phyloP scores from a whole-genome alignment of 2,113 vertebrate genomes.

The Strix uralensis region DNA sequence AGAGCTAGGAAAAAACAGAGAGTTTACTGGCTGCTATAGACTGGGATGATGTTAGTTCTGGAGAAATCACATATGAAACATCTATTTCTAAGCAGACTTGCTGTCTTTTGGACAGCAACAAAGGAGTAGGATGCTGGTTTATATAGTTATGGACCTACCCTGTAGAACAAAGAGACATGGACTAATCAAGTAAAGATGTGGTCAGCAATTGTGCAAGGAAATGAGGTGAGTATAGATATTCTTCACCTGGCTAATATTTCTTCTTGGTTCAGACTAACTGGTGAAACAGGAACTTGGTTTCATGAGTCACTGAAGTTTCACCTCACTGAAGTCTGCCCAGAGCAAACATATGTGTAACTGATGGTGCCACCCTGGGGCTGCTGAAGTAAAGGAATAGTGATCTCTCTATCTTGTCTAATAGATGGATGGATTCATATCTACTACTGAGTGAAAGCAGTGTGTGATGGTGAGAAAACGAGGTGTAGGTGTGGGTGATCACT shows the following conservation, averaged over 20 bases:
- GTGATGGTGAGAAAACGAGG: neutral
- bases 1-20: neutral
- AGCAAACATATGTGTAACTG: neutral
- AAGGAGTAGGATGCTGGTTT: neutral
- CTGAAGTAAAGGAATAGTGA: neutral
- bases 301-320: neutral
- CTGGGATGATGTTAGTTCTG: neutral
- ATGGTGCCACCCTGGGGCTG: neutral
- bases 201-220: neutral
- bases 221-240: neutral
- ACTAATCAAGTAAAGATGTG: neutral
- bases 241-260: neutral
- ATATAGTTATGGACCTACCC: neutral
- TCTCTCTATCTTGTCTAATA: neutral
- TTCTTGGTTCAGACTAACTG: neutral
- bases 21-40: neutral
- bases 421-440: neutral
- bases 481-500: neutral
- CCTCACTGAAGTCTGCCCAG: neutral
- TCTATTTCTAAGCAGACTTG: neutral
- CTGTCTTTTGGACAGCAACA: neutral
- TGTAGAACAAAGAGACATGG: neutral
- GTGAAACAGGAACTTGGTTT: neutral
- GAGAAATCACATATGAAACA: neutral
- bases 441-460: neutral